Evolutionary conservation across 2,797 vertebrate genomes (phyloP).

Genomic region (Fistularia commersonii): DNA sequence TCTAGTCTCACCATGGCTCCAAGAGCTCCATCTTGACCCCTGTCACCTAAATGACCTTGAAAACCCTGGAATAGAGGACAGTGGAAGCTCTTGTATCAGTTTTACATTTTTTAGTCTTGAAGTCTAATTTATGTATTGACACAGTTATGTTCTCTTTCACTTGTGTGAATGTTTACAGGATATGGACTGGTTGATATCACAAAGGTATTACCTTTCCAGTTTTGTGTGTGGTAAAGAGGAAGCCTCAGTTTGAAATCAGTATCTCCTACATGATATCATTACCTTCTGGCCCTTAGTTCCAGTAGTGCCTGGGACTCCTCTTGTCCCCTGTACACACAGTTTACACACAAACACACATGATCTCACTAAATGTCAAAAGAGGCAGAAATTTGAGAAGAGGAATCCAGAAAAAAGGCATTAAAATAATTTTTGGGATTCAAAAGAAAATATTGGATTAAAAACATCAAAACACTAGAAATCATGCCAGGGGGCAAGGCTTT

Average conservation of each 20-base stretch:
- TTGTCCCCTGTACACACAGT: slow-evolving; percentile 55
- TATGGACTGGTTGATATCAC: too few species aligned
- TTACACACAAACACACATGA: neutral
- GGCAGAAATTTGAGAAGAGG: too few species aligned
- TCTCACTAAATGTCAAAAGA: too few species aligned
- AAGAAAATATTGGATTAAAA: too few species aligned
- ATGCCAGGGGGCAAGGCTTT: neutral
- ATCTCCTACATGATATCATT: neutral
- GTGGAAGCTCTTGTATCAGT: neutral
- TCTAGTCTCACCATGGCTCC: slow-evolving; percentile 59
- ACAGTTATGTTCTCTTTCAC: too few species aligned
- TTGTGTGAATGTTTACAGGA: too few species aligned
- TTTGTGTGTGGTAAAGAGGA: too few species aligned
- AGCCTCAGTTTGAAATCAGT: neutral
- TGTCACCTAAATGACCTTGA: slow-evolving; percentile 59
- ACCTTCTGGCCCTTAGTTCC: slow-evolving; percentile 77
- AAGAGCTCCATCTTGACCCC: slow-evolving; percentile 63
- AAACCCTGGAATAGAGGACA: slow-evolving; percentile 58
- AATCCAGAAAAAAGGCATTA: too few species aligned
- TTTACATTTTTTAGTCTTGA: neutral
- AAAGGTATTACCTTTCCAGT: too few species aligned
- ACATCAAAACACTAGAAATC: too few species aligned
- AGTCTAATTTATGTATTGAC: too few species aligned
- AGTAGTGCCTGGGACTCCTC: slow-evolving; percentile 50
- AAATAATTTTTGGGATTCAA: too few species aligned